A percentile compares a stretch with the other conserved stretches of the same genome.
These are phyloP conservation scores for Chloropsis cyanopogon DNA, from an alignment of 2,113 vertebrate genomes.

Conservation along the genomic window DNA sequence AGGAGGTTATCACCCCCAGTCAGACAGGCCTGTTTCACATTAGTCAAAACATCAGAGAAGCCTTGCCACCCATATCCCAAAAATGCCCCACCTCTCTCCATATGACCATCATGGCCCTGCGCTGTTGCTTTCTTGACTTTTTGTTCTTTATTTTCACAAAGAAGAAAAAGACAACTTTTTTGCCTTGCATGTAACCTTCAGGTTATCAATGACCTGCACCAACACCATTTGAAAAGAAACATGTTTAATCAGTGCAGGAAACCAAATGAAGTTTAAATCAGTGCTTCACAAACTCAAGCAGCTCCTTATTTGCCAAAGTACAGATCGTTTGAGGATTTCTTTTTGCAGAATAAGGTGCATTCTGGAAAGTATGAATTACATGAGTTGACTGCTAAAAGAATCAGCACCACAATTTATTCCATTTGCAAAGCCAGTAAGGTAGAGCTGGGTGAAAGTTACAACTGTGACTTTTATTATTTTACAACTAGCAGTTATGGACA, in stretches of 20 bases:
- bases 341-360: background rate
- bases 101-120: background rate
- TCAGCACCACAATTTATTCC: background rate
- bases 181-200: background rate
- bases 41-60: background rate
- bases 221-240: background rate
- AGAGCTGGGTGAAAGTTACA: background rate
- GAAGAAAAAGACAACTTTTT: background rate
- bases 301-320: background rate
- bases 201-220: background rate
- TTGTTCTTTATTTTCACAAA: background rate
- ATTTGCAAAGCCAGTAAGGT: background rate
- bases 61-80: accelerated
- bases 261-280: background rate
- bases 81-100: background rate
- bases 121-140: background rate
- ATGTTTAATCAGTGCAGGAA: background rate
- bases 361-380: background rate
- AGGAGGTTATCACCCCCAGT: background rate
- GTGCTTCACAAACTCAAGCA: background rate
- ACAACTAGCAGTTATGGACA: background rate
- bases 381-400: background rate
- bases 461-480: background rate
- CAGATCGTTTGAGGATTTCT: background rate
- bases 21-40: background rate